Evolutionary conservation across 2,888 invertebrate species (phyloP).

Genomic region (Troides aeacus): DNA sequence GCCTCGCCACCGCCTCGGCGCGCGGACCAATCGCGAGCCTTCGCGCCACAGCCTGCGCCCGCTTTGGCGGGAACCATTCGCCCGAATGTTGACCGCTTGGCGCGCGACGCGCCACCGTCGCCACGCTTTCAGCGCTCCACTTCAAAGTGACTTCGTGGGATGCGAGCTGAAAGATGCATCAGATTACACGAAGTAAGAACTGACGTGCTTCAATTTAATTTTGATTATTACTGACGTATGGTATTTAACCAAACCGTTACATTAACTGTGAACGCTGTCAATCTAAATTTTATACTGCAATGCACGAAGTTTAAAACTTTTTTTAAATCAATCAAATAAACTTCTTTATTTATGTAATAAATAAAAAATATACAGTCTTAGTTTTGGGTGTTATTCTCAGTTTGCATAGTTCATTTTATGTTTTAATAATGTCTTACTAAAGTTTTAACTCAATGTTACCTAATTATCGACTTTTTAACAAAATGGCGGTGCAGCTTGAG

Average conservation of each 20-base stretch:
- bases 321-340: too few species aligned
- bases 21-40: constrained; percentile 68
- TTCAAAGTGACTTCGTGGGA: constrained; percentile 33
- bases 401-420: neutral
- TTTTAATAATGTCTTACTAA: neutral
- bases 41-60: constrained; percentile 77
- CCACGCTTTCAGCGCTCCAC: constrained; percentile 47
- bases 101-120: constrained; percentile 44
- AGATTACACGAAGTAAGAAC: neutral
- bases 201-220: constrained; percentile 10
- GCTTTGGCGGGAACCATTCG: constrained; percentile 67
- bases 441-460: constrained; percentile 8
- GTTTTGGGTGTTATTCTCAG: too few species aligned
- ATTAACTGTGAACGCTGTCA: neutral
- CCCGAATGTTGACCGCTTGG: constrained; percentile 52
- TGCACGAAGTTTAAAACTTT: too few species aligned
- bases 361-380: too few species aligned
- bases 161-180: constrained; percentile 24
- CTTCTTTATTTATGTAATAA: too few species aligned
- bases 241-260: neutral
- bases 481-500: constrained; percentile 59
- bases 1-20: constrained; percentile 44
- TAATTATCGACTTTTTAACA: constrained; percentile 53
- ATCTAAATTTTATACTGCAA: neutral
- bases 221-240: neutral